Evolutionary conservation across 2,888 invertebrate genomes (phyloP).

Genomic region (Pyralis farinalis): DNA sequence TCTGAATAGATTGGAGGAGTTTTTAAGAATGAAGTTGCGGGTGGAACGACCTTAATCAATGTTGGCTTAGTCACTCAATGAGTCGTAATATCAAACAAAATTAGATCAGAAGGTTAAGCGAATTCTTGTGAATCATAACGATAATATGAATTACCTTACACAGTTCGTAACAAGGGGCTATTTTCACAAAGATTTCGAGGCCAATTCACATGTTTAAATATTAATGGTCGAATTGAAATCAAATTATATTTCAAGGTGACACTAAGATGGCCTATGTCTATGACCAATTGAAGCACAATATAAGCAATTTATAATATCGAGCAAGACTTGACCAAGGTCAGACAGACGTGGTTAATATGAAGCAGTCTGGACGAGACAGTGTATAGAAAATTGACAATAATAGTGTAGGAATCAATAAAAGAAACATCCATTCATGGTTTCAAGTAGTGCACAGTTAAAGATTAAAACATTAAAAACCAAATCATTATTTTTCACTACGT

Average conservation of each 20-base stretch:
- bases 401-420: no score
- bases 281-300: slow-evolving; percentile 6
- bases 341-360: not conserved
- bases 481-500: no score
- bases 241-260: not conserved
- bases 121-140: not conserved
- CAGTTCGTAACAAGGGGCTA: not conserved
- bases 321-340: not conserved
- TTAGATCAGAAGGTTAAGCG: slow-evolving; percentile 4
- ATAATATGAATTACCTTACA: not conserved
- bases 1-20: no score
- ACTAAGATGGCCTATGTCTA: not conserved
- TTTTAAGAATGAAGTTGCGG: slow-evolving; percentile 5
- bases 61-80: slow-evolving; percentile 8
- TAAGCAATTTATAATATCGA: slow-evolving; percentile 8
- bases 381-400: no score
- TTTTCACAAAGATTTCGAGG: not conserved
- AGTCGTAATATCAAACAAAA: slow-evolving; percentile 6
- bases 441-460: no score
- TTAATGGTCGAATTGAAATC: not conserved
- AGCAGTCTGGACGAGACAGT: no score
- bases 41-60: not conserved
- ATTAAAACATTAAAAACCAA: no score
- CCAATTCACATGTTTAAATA: not conserved
- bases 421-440: no score